These are phyloP conservation scores for Drosophila truncata DNA, from an alignment of 1,140 invertebrate species.

Conservation along the genomic window DNA sequence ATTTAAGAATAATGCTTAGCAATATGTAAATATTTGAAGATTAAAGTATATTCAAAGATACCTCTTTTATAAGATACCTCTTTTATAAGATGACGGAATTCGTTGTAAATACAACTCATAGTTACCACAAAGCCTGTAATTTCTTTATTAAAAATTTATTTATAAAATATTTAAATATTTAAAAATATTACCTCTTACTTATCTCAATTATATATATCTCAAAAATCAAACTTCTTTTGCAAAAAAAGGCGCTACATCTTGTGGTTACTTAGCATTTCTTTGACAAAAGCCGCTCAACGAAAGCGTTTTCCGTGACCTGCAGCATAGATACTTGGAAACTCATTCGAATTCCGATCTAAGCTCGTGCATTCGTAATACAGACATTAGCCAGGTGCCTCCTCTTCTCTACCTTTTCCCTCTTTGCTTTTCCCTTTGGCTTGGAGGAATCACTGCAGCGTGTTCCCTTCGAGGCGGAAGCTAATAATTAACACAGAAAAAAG, in stretches of 20 bases:
- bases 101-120: no score
- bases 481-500: conserved; percentile 74
- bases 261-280: conserved; percentile 18
- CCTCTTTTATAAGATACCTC: not conserved
- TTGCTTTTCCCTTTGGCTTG: not conserved
- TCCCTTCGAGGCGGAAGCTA: conserved; percentile 64
- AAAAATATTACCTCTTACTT: not conserved
- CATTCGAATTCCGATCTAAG: conserved; percentile 39
- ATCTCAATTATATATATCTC: no score
- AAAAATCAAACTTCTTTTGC: not conserved
- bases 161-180: not conserved
- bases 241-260: not conserved
- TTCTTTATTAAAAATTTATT: not conserved
- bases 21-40: not conserved
- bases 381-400: conserved; percentile 36
- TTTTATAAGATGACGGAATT: no score
- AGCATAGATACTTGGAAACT: conserved; percentile 22
- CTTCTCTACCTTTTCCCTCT: not conserved
- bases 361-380: conserved; percentile 48
- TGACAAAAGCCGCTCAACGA: conserved; percentile 17
- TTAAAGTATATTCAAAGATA: not conserved
- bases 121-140: no score
- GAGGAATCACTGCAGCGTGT: conserved; percentile 30
- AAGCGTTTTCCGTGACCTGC: conserved; percentile 4
- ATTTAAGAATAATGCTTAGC: not conserved